phyloP scores from a whole-genome alignment of 2,797 vertebrate genomes.

The Myioborus melanocephalus region DNA sequence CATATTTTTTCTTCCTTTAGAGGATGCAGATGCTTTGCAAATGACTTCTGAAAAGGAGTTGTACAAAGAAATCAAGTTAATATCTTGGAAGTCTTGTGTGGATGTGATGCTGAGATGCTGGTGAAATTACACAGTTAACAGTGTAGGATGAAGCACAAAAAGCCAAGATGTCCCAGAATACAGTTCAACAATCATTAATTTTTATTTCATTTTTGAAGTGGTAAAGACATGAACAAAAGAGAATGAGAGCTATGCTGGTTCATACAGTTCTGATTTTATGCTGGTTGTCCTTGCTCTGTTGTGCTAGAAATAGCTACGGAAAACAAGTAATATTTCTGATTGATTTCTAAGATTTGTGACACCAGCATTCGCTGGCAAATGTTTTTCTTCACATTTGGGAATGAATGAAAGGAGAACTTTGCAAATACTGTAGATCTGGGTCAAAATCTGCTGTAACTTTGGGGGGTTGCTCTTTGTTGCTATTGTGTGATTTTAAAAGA shows the following conservation, averaged over 20 bases:
- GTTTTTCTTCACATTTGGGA: background rate
- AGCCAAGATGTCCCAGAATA: background rate
- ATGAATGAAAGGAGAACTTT: background rate
- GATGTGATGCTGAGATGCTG: background rate
- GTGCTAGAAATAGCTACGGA: background rate
- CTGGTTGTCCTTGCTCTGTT: background rate
- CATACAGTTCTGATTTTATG: background rate
- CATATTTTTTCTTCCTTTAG: background rate
- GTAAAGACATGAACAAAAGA: background rate
- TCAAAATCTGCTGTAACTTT: background rate
- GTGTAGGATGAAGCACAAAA: background rate
- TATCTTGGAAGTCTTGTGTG: background rate
- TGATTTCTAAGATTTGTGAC: background rate
- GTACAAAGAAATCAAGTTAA: constrained; percentile 29
- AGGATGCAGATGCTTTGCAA: constrained; percentile 30
- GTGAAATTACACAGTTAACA: background rate
- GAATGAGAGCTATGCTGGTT: background rate
- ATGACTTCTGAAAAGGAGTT: constrained; percentile 25
- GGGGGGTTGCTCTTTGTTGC: background rate
- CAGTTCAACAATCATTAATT: background rate
- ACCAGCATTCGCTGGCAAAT: background rate
- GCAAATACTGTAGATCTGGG: background rate
- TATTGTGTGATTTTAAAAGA: background rate
- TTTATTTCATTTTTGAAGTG: background rate
- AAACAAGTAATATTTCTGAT: background rate